These are phyloP conservation scores for Leucoraja ocellata DNA, from an alignment of 2,797 vertebrate species.

Conservation along the genomic window DNA sequence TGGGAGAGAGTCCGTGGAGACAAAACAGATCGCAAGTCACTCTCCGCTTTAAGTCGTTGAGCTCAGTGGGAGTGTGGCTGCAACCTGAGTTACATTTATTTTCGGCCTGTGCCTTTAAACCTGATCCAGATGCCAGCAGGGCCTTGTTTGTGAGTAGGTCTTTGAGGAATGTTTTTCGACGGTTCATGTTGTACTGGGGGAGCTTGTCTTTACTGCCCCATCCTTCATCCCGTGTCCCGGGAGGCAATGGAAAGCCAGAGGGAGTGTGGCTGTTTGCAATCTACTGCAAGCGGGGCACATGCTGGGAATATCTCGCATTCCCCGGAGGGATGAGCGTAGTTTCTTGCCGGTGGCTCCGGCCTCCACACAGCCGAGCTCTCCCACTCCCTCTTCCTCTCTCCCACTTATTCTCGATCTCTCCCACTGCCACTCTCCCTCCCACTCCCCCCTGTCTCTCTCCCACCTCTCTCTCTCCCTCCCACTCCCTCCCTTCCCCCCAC, in stretches of 20 bases:
- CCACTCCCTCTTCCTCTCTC: too few relatives aligned
- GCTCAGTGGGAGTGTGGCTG: background rate
- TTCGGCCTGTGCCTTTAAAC: background rate
- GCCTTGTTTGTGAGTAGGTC: background rate
- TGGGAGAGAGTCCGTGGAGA: conserved; percentile 1
- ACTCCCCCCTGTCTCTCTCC: too few relatives aligned
- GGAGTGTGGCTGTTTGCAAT: background rate
- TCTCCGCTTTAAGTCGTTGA: background rate
- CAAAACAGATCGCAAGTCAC: conserved; percentile 25
- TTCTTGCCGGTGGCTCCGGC: background rate
- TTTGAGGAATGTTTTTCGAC: background rate
- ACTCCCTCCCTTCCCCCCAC: too few relatives aligned
- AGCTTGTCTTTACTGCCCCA: background rate
- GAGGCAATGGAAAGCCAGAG: too few relatives aligned
- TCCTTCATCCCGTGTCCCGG: background rate
- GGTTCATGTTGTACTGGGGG: background rate
- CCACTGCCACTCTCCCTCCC: too few relatives aligned
- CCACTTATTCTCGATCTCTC: too few relatives aligned
- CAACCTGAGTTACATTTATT: background rate
- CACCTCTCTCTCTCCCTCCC: too few relatives aligned
- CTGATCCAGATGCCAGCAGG: conserved; percentile 6
- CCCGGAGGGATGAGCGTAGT: background rate
- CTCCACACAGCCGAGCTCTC: background rate
- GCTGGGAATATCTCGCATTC: background rate
- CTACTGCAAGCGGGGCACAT: background rate